Conservation (phyloP, 2,888 invertebrate species). For the Latrodectus elegans region DNA sequence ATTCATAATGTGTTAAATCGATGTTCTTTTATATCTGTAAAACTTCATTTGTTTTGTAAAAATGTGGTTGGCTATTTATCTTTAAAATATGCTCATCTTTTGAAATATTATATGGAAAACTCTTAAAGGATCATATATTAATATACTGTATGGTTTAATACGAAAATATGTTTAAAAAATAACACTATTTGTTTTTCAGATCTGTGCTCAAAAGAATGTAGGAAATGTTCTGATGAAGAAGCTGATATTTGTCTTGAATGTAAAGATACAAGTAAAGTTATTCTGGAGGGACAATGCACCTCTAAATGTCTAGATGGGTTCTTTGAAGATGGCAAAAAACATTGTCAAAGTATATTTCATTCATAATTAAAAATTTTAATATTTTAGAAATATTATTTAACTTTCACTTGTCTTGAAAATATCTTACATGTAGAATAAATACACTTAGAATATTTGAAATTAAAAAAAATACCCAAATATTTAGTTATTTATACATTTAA, state of each 20-base stretch:
- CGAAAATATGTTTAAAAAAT: too few relatives aligned
- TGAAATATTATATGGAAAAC: too few relatives aligned
- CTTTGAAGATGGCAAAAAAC: slow-evolving; percentile 31
- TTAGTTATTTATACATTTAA: not conserved
- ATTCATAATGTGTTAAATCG: too few relatives aligned
- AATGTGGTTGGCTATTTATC: too few relatives aligned
- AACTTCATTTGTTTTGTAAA: not conserved
- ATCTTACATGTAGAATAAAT: too few relatives aligned
- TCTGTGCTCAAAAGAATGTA: slow-evolving; percentile 28
- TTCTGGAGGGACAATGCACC: slow-evolving; percentile 47
- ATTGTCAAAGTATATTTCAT: slow-evolving; percentile 39
- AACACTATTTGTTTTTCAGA: slow-evolving; percentile 9
- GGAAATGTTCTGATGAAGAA: slow-evolving; percentile 21
- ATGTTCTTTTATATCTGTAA: not conserved
- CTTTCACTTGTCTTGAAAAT: too few relatives aligned
- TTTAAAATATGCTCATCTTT: too few relatives aligned
- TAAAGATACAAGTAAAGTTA: slow-evolving; percentile 13
- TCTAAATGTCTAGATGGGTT: slow-evolving; percentile 43
- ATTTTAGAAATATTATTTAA: too few relatives aligned
- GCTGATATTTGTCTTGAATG: slow-evolving; percentile 28
- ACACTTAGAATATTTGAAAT: not conserved
- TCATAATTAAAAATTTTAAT: too few relatives aligned
- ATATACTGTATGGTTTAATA: too few relatives aligned
- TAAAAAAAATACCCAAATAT: not conserved
- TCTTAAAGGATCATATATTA: too few relatives aligned